phyloP scores from a whole-genome alignment of 2,888 invertebrate genomes.

The Penaeus monodon region DNA sequence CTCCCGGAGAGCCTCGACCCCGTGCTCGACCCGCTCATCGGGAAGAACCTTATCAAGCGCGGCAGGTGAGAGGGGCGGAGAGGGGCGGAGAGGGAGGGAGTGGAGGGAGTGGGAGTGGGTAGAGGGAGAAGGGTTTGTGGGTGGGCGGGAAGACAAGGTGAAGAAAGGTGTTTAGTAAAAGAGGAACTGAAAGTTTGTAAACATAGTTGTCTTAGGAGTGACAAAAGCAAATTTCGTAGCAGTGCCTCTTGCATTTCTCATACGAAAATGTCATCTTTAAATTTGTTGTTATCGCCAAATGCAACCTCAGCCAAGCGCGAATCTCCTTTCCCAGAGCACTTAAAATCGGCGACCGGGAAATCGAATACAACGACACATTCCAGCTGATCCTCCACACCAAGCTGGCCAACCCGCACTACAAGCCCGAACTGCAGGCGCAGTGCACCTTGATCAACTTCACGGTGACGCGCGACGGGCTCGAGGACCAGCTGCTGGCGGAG shows the following conservation, averaged over 20 bases:
- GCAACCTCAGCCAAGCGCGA: too few relatives aligned
- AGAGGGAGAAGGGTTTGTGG: too few relatives aligned
- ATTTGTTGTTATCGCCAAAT: too few relatives aligned
- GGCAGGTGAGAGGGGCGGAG: constrained; percentile 78
- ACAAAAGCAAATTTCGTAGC: too few relatives aligned
- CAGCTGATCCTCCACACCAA: constrained; percentile 93
- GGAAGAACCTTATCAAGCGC: constrained; percentile 93
- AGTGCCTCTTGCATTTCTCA: too few relatives aligned
- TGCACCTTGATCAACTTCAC: constrained; percentile 97
- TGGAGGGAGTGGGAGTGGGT: too few relatives aligned
- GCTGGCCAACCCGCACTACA: constrained; percentile 96
- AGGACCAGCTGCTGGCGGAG: constrained; percentile 95
- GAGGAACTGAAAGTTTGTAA: too few relatives aligned
- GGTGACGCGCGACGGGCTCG: constrained; percentile 94
- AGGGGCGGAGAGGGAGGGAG: too few relatives aligned
- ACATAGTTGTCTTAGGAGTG: too few relatives aligned
- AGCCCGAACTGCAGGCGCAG: constrained; percentile 98
- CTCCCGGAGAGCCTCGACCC: constrained; percentile 94
- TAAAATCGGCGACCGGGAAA: constrained; percentile 96
- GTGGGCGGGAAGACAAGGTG: too few relatives aligned
- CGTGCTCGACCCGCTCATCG: constrained; percentile 89
- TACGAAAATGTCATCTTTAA: too few relatives aligned
- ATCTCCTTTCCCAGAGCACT: constrained; percentile 79
- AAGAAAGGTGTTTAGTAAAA: too few relatives aligned
- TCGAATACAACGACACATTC: constrained; percentile 90